Percentiles rank a stretch among this genome's conserved stretches.
phyloP scores from a whole-genome alignment of 2,797 vertebrate species.

The Sebastes baramenuke region DNA sequence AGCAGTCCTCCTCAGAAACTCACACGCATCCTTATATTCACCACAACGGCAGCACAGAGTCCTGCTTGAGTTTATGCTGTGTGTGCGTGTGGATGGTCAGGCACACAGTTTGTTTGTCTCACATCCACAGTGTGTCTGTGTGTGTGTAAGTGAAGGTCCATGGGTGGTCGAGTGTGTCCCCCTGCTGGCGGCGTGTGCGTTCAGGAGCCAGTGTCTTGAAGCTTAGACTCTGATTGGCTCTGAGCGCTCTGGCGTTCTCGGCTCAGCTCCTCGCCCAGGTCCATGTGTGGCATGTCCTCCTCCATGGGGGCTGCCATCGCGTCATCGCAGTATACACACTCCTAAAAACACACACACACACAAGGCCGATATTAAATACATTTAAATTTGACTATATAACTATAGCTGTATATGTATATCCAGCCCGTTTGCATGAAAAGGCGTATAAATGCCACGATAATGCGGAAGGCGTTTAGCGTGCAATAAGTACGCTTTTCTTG shows the following conservation, averaged over 20 bases:
- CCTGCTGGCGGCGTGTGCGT: conserved; percentile 12
- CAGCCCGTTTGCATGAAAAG: too few species aligned
- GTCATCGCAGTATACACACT: conserved; percentile 84
- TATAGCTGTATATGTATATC: neutral
- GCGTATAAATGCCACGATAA: too few species aligned
- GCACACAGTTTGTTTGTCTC: conserved; percentile 36
- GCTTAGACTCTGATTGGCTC: conserved; percentile 46
- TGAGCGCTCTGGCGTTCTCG: conserved; percentile 66
- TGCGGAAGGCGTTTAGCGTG: too few species aligned
- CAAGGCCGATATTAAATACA: neutral
- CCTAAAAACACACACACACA: conserved; percentile 58
- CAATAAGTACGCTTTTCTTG: too few species aligned
- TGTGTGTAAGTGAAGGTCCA: conserved; percentile 14
- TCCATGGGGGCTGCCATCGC: conserved; percentile 69
- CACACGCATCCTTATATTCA: conserved; percentile 6
- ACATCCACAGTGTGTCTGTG: conserved; percentile 9
- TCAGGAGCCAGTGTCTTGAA: conserved; percentile 61
- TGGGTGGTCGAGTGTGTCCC: conserved; percentile 7
- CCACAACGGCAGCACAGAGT: conserved; percentile 7
- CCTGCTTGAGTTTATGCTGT: conserved; percentile 29
- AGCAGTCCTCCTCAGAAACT: conserved; percentile 9
- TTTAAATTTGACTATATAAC: neutral
- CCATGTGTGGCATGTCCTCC: conserved; percentile 84
- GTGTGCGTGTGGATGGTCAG: conserved; percentile 19
- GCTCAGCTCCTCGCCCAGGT: conserved; percentile 80